Conservation (phyloP, 2,113 vertebrate genomes). For the Ophiodon elongatus region DNA sequence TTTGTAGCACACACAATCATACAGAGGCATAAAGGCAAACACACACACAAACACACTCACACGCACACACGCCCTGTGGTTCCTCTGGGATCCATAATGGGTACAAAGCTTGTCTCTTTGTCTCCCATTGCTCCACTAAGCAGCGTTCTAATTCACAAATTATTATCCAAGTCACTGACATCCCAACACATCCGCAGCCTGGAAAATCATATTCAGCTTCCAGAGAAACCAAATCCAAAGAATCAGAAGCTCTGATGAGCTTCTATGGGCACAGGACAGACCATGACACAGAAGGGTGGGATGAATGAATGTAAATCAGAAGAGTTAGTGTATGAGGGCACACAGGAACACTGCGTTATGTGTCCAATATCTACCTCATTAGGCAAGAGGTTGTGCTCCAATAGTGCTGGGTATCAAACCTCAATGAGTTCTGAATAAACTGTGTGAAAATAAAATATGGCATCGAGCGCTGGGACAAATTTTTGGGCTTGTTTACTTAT, state of each 20-base stretch:
- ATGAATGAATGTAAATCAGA: background rate
- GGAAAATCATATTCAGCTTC: background rate
- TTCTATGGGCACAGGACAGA: background rate
- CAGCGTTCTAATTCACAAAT: slow-evolving; percentile 39
- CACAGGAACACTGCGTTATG: no score
- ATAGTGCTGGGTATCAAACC: no score
- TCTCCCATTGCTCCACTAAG: slow-evolving; percentile 34
- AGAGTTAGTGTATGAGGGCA: background rate
- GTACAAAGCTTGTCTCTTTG: slow-evolving; percentile 14
- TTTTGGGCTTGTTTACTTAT: no score
- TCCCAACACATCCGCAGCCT: background rate
- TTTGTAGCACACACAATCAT: no score
- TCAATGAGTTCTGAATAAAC: background rate
- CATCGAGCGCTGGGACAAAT: background rate
- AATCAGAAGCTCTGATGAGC: slow-evolving; percentile 2
- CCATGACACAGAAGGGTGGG: background rate
- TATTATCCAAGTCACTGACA: slow-evolving; percentile 46
- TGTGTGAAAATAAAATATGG: background rate
- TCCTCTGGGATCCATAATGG: slow-evolving; percentile 4
- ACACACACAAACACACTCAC: no score
- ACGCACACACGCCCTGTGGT: background rate
- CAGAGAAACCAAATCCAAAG: background rate
- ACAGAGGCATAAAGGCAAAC: background rate
- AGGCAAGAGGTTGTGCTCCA: no score
- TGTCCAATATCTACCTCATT: no score